phyloP scores from a whole-genome alignment of 2,113 vertebrate species.

The Stegastes partitus region DNA sequence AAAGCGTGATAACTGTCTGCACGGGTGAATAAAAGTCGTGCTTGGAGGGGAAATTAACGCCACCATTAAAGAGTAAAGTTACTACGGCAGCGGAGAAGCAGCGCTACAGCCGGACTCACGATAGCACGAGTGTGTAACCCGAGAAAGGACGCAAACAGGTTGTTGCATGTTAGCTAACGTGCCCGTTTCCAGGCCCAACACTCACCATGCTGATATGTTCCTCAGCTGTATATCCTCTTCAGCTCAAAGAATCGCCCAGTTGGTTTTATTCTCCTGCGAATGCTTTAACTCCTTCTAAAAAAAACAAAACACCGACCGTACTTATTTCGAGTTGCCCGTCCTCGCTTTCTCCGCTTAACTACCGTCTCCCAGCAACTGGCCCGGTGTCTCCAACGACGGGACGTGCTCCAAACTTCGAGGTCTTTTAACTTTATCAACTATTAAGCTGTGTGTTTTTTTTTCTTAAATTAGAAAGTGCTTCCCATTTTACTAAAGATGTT shows the following conservation, averaged over 20 bases:
- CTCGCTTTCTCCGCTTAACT: conserved; percentile 21
- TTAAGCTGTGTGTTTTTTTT: neutral
- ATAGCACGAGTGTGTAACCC: conserved; percentile 8
- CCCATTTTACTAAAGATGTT: neutral
- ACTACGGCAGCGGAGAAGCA: neutral
- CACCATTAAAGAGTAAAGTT: neutral
- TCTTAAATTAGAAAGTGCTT: neutral
- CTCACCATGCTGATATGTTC: conserved; percentile 80
- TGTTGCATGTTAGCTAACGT: conserved; percentile 66
- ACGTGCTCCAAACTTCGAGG: conserved; percentile 27
- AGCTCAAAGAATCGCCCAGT: neutral
- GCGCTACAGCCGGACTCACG: neutral
- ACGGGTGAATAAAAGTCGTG: neutral
- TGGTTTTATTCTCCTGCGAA: neutral
- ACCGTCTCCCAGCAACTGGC: conserved; percentile 46
- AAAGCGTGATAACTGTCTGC: neutral
- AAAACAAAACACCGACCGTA: conserved; percentile 27
- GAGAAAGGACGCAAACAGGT: conserved; percentile 71
- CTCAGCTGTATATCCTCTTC: conserved; percentile 36
- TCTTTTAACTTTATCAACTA: neutral
- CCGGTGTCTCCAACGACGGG: conserved; percentile 26
- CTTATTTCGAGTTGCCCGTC: neutral
- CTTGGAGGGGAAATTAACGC: neutral
- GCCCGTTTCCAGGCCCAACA: conserved; percentile 55
- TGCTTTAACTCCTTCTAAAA: neutral